These are phyloP conservation scores for Ceratina australensis DNA, from an alignment of 1,140 invertebrate species.

Conservation along the genomic window DNA sequence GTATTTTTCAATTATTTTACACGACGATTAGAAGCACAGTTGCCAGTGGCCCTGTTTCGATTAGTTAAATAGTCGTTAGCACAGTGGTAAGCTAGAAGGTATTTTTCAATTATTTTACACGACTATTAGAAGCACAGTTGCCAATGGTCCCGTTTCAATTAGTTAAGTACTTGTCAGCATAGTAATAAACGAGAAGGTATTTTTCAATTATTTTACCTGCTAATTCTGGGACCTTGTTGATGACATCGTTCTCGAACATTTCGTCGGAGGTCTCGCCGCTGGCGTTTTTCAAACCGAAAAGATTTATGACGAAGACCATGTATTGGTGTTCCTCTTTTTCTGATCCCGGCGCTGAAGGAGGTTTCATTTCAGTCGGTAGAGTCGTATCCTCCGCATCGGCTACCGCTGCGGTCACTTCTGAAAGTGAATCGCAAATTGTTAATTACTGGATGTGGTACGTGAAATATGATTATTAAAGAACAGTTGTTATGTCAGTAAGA, in stretches of 20 bases:
- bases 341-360: constrained; percentile 54
- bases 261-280: constrained; percentile 61
- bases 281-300: constrained; percentile 72
- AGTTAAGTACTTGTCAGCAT: no score
- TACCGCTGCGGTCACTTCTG: background rate
- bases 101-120: no score
- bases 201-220: constrained; percentile 45
- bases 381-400: constrained; percentile 48
- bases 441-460: background rate
- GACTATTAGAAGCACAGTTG: no score
- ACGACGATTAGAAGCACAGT: no score
- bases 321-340: constrained; percentile 41
- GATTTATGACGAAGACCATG: constrained; percentile 72
- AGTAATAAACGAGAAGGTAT: background rate
- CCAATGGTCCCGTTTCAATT: no score
- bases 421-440: background rate
- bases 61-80: no score
- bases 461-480: no score
- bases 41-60: no score
- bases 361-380: constrained; percentile 69
- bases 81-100: no score
- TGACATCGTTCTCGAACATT: constrained; percentile 54
- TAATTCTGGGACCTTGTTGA: constrained; percentile 45
- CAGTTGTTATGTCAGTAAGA: no score
- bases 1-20: constrained; percentile 40